phyloP scores from a whole-genome alignment of 2,888 invertebrate species.

The Temnothorax unifasciatus region DNA sequence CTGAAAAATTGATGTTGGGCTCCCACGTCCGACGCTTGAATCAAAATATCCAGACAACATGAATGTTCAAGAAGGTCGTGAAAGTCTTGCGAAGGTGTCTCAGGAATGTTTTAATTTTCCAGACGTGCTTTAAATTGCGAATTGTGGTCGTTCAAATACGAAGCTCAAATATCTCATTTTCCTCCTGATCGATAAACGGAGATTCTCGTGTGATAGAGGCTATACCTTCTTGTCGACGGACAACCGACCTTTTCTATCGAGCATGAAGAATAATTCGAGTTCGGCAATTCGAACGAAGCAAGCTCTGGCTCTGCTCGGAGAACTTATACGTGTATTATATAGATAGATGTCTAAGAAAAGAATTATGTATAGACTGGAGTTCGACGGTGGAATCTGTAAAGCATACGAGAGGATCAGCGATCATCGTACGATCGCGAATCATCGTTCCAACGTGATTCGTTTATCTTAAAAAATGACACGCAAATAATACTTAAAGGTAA shows the following conservation, averaged over 20 bases:
- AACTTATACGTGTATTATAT: slow-evolving; percentile 68
- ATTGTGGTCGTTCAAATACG: neutral
- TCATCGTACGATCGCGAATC: neutral
- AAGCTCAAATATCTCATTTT: neutral
- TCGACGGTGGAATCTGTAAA: slow-evolving; percentile 57
- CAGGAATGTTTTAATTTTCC: neutral
- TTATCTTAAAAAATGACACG: slow-evolving; percentile 2
- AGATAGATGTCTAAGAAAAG: slow-evolving; percentile 70
- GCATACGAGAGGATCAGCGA: neutral
- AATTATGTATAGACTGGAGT: slow-evolving; percentile 59
- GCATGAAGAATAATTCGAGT: slow-evolving; percentile 38
- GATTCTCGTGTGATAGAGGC: neutral
- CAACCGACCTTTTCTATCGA: slow-evolving; percentile 14
- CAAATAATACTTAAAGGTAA: slow-evolving; percentile 24
- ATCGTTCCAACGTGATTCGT: neutral
- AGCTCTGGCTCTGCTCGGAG: slow-evolving; percentile 51
- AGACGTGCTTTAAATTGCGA: neutral
- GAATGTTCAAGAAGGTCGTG: neutral
- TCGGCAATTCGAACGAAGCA: slow-evolving; percentile 50
- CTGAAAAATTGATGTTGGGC: neutral
- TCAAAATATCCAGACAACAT: neutral
- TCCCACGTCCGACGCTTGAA: neutral
- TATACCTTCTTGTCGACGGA: slow-evolving; percentile 6
- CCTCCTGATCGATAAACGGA: neutral
- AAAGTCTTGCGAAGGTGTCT: neutral